These are phyloP conservation scores for Bubo bubo DNA, from an alignment of 2,113 vertebrate species.

Conservation along the genomic window DNA sequence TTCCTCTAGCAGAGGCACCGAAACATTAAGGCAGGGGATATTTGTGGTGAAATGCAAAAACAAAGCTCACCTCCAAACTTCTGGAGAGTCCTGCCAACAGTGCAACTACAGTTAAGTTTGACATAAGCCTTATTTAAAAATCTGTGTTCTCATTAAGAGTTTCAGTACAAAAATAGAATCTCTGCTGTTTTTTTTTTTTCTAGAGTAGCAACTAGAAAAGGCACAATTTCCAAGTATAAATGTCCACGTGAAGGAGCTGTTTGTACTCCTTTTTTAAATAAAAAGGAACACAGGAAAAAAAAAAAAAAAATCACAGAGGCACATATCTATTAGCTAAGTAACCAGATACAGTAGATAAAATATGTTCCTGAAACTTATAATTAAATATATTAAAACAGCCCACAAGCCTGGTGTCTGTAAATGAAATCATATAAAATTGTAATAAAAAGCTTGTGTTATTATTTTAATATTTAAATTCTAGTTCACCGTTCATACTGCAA, in stretches of 20 bases:
- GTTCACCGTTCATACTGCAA: constrained; percentile 40
- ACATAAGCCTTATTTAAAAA: constrained; percentile 74
- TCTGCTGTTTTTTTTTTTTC: constrained; percentile 73
- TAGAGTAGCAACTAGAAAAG: constrained; percentile 82
- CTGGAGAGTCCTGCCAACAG: constrained; percentile 61
- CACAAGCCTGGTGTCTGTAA: constrained; percentile 67
- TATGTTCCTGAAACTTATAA: constrained; percentile 76
- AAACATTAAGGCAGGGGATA: constrained; percentile 49
- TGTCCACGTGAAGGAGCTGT: constrained; percentile 58
- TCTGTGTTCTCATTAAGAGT: constrained; percentile 73
- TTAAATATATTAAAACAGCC: constrained; percentile 75
- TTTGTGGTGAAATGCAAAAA: neutral
- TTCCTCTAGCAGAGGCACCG: constrained; percentile 50
- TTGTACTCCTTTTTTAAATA: constrained; percentile 51
- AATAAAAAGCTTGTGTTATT: constrained; percentile 65
- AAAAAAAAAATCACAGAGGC: constrained; percentile 51
- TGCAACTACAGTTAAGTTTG: constrained; percentile 63
- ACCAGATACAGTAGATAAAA: constrained; percentile 79
- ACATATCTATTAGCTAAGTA: constrained; percentile 62
- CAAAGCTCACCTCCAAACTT: constrained; percentile 50
- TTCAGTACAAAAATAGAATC: constrained; percentile 83
- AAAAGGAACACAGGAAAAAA: constrained; percentile 42
- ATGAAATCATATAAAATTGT: constrained; percentile 67
- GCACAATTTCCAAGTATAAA: constrained; percentile 79
- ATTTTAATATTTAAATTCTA: constrained; percentile 64